These are phyloP conservation scores for Daktulosphaira vitifoliae DNA, from an alignment of 1,140 invertebrate genomes.

Conservation along the genomic window DNA sequence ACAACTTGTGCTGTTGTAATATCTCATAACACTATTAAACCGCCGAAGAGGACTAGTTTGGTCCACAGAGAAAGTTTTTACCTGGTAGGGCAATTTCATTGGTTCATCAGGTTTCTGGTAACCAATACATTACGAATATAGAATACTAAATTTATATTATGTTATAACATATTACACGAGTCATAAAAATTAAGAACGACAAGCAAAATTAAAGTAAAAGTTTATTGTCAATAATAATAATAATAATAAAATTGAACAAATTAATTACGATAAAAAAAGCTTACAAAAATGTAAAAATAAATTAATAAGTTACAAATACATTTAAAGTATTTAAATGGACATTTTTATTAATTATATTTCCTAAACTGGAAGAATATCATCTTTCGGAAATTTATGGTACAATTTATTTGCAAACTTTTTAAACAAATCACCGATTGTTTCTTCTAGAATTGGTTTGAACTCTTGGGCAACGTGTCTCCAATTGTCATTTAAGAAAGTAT, in stretches of 20 bases:
- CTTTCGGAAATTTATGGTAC: conserved; percentile 43
- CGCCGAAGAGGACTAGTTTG: conserved; percentile 31
- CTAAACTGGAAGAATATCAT: conserved; percentile 41
- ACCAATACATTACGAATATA: too few relatives aligned
- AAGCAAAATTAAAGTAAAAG: not conserved
- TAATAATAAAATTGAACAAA: too few relatives aligned
- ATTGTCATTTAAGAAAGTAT: conserved; percentile 52
- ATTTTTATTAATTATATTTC: not conserved
- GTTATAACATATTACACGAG: too few relatives aligned
- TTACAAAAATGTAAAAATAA: not conserved
- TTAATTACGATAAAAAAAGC: too few relatives aligned
- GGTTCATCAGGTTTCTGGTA: not conserved
- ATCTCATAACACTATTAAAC: not conserved
- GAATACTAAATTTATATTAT: too few relatives aligned
- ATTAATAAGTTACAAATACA: not conserved
- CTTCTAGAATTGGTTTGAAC: conserved; percentile 45
- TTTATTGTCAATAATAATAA: not conserved
- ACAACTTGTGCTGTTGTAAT: conserved; percentile 1
- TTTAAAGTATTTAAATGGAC: not conserved
- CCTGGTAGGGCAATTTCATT: not conserved
- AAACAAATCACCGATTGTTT: conserved; percentile 46
- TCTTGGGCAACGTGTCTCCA: conserved; percentile 49
- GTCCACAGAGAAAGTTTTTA: conserved; percentile 28
- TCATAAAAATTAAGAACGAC: too few relatives aligned
- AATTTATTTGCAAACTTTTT: conserved; percentile 52